Percentiles rank a stretch among this genome's conserved stretches.
phyloP scores from a whole-genome alignment of 2,113 vertebrate species.

The Epinephelus lanceolatus region DNA sequence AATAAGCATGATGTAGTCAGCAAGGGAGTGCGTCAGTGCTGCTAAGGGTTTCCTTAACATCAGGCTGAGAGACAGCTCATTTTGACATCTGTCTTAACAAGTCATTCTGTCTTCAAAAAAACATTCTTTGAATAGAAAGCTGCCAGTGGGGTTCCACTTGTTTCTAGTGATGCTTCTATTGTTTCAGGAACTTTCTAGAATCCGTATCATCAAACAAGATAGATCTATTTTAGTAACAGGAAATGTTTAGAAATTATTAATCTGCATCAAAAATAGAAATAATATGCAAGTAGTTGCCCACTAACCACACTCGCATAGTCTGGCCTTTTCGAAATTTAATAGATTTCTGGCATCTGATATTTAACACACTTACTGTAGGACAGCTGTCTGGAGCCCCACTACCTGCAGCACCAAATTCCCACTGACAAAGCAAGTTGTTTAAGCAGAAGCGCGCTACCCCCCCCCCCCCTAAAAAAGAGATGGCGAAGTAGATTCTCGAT shows the following conservation, averaged over 20 bases:
- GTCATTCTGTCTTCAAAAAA: not conserved
- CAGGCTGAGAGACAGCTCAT: not conserved
- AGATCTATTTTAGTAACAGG: not conserved
- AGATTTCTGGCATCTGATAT: too few relatives aligned
- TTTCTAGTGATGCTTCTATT: not conserved
- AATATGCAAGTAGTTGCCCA: too few relatives aligned
- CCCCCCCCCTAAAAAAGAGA: too few relatives aligned
- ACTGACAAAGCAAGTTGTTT: too few relatives aligned
- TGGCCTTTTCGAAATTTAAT: too few relatives aligned
- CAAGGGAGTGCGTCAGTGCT: constrained; percentile 17
- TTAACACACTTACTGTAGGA: too few relatives aligned
- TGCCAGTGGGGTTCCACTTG: not conserved
- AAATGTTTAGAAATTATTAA: not conserved
- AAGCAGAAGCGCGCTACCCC: too few relatives aligned
- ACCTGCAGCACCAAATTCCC: too few relatives aligned
- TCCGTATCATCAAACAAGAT: not conserved
- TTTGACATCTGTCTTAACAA: not conserved
- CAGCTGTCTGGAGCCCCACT: too few relatives aligned
- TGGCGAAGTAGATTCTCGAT: too few relatives aligned
- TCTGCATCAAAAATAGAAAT: not conserved
- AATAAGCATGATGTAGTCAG: constrained; percentile 11
- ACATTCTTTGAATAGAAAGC: not conserved
- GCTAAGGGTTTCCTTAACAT: not conserved
- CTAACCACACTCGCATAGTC: too few relatives aligned
- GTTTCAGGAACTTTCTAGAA: not conserved